phyloP scores from a whole-genome alignment of 2,797 vertebrate genomes.

The Trichosurus vulpecula region DNA sequence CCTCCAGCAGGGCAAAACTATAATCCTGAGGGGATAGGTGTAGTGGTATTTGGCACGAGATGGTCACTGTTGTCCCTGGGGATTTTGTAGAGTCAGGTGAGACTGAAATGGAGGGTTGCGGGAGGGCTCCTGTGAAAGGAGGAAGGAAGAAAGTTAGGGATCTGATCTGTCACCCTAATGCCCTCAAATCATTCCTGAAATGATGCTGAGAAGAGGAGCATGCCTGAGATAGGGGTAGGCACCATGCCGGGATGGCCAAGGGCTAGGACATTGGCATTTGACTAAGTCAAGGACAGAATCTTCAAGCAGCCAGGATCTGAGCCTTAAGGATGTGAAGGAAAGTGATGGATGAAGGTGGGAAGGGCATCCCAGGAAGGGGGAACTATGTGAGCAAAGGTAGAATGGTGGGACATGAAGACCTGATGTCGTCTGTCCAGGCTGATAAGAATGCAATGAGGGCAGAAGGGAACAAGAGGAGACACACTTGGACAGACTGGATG shows the following conservation, averaged over 20 bases:
- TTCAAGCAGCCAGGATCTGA: neutral
- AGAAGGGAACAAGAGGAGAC: too few relatives aligned
- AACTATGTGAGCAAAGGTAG: neutral
- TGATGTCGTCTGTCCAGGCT: accelerated
- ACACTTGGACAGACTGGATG: too few relatives aligned
- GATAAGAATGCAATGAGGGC: too few relatives aligned
- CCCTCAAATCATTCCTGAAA: too few relatives aligned
- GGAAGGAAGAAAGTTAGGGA: too few relatives aligned
- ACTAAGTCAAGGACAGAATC: neutral
- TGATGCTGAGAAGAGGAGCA: too few relatives aligned
- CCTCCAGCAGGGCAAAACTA: conserved; percentile 70
- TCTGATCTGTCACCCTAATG: too few relatives aligned
- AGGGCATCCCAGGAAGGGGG: neutral
- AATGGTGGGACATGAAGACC: too few relatives aligned
- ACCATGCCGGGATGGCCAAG: neutral
- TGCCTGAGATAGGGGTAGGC: neutral
- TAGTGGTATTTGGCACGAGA: conserved; percentile 64
- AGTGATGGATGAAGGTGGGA: neutral
- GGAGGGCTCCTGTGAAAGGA: conserved; percentile 65
- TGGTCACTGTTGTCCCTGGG: conserved; percentile 71
- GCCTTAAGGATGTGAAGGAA: neutral
- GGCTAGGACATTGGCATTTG: too few relatives aligned
- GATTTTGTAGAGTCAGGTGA: conserved; percentile 65
- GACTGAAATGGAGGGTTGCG: conserved; percentile 69
- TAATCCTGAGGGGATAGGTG: neutral